Base-by-base conservation (phyloP, 2,888 invertebrate species). In the Coelopa pilipes region DNA sequence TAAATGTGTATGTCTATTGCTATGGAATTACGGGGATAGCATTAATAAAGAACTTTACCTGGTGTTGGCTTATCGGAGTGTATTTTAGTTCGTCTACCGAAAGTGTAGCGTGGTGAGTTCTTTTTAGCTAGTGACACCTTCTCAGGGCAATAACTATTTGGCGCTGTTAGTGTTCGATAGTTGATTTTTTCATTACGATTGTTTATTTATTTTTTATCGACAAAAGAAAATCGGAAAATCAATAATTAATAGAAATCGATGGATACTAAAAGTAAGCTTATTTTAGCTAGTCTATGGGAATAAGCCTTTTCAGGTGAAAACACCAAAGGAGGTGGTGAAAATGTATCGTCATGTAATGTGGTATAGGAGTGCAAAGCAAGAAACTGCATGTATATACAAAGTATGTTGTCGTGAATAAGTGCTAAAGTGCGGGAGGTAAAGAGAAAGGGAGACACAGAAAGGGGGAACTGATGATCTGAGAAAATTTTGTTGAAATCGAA, bases 31-130 rank as follows among this genome's bases (percentile, higher is more conserved):
- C 34, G 34, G 34, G 34, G 34, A 34, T 2, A 34, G 34, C 34
- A 34, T 34, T 34, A 49, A 45, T 19, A 19, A 53, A 67, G 17
- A 53, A 70, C 71, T 75, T 82, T 85, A 85, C 85, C 85, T 86
- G 86, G 86, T 80, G 86, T 86, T 80, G 81, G 82, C 81, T 80
- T 81, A 78, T 85, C 83, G 86, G 80, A 82, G 81, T 84, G 81
- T 79, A 85, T 81, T 83, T 85, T 86, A 80, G 87, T 86, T 88
- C 92, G 94, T 81, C 92, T 89, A 82, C 87, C 87, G 79, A 87
- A 87, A 78, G 87, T 85, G 83, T 83, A 87, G 80, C 86, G 84
- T 78, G 87, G 87, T 81, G 87, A 85, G 81, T 80, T 85, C 81
- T 82, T 91, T 84, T 84, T 83, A 73, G 82, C 81, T 79, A 87